A percentile compares a stretch with the other conserved stretches of the same genome.
phyloP scores from a whole-genome alignment of 2,888 invertebrate genomes.

The Dynastes hyllus region DNA sequence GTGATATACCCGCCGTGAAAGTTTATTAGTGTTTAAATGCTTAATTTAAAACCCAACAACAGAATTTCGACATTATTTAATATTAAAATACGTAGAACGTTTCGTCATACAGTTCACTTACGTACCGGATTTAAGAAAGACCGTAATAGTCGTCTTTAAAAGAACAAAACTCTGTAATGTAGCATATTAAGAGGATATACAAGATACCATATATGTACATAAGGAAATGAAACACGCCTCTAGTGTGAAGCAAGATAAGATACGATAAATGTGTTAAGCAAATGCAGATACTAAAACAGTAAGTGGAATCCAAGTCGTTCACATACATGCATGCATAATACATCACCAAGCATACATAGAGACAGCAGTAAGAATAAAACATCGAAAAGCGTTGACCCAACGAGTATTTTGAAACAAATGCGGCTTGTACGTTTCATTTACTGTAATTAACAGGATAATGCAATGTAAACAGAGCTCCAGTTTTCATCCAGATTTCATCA shows the following conservation, averaged over 20 bases:
- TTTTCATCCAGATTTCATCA: neutral
- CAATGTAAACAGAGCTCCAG: neutral
- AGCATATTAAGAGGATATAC: too few relatives aligned
- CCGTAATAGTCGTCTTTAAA: too few relatives aligned
- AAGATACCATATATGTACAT: constrained; percentile 1
- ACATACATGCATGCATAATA: neutral
- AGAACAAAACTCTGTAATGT: too few relatives aligned
- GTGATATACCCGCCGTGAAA: too few relatives aligned
- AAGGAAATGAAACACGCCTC: constrained; percentile 21
- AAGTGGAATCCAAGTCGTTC: constrained; percentile 14
- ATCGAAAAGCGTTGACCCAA: constrained; percentile 15
- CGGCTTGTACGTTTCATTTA: constrained; percentile 21
- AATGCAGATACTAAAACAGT: constrained; percentile 23
- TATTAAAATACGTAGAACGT: too few relatives aligned
- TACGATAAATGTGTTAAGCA: constrained; percentile 29
- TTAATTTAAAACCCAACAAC: too few relatives aligned
- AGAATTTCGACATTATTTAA: too few relatives aligned
- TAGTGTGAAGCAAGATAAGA: constrained; percentile 22
- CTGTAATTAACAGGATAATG: constrained; percentile 15
- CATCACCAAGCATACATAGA: neutral
- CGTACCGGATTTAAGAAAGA: too few relatives aligned
- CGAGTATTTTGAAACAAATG: constrained; percentile 16
- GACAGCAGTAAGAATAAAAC: neutral
- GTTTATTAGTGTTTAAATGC: too few relatives aligned
- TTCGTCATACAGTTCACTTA: too few relatives aligned